A percentile compares a stretch with the other conserved stretches of the same genome.
Conservation (phyloP, 2,113 vertebrate species). For the Eira barbara region DNA sequence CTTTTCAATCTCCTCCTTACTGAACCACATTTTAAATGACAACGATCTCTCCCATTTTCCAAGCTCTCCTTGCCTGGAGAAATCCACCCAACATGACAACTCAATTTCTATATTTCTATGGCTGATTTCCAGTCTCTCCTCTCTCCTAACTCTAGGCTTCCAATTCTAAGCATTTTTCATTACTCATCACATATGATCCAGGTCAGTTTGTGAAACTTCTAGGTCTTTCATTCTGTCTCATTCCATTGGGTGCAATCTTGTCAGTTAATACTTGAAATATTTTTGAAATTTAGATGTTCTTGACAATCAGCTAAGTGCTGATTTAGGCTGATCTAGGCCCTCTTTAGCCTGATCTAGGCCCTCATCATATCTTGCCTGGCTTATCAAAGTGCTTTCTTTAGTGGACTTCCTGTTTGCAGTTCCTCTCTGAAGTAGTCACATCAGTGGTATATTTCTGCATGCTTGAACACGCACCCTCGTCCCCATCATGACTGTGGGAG, state of each 20-base stretch:
- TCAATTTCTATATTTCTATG: background rate
- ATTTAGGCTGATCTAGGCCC: background rate
- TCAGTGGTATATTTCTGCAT: background rate
- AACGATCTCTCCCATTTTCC: background rate
- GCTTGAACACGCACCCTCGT: background rate
- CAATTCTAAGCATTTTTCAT: background rate
- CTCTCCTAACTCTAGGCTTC: background rate
- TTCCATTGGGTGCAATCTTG: background rate
- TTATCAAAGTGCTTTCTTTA: slow-evolving; percentile 20
- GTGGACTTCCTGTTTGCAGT: background rate
- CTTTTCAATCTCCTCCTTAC: background rate
- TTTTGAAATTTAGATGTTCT: background rate
- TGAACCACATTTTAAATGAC: background rate
- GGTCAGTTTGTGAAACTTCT: background rate
- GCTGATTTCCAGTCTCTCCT: background rate
- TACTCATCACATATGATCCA: background rate
- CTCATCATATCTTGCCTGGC: background rate
- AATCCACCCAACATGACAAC: background rate
- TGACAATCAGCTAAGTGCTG: background rate
- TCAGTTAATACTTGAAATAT: background rate
- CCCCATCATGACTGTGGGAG: background rate
- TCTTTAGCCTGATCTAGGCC: background rate
- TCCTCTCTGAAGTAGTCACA: background rate
- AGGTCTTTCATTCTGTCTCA: background rate
- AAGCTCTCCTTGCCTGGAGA: background rate